Base-by-base conservation (phyloP, 1,140 invertebrate species). In the Leptestheria dahalacensis region DNA sequence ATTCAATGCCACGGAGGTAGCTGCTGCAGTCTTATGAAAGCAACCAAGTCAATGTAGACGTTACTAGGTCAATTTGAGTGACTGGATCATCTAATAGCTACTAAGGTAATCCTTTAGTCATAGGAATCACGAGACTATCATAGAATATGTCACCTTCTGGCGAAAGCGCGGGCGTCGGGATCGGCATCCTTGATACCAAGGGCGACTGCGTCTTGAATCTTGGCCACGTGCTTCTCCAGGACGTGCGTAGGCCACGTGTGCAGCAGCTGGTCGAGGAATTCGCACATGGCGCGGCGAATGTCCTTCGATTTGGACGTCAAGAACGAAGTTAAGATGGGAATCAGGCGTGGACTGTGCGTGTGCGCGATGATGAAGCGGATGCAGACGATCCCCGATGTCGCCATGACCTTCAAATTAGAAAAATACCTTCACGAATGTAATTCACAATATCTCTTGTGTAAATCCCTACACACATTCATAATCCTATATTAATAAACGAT, bases 111-210 rank as follows among this genome's bases (percentile, higher is more conserved):
- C n/a, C n/a, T n/a, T n/a, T n/a, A n/a, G n/a, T n/a, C n/a, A n/a
- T n/a, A n/a, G n/a, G n/a, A n/a, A 67, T n/a, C n/a, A n/a, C n/a
- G n/a, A n/a, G n/a, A n/a, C n/a, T n/a, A n/a, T n/a, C n/a, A n/a
- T n/a, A n/a, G n/a, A n/a, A n/a, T n/a, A n/a, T n/a, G n/a, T n/a
- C n/a, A 85, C 83, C 79, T 83, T 66, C 88, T 75, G 0, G 84
- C 83, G 65, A 77, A 77, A 1, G 77, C 79, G 67, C 94, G 75
- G 3, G 92, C 91, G 62, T 92, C 86, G 18, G 84, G 77, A 72
- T 97, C 93, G 0, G 94, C 91, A 78, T 98, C 95, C 4, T 82
- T 80, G 46, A 96, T 85, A 2, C 90, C 91, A 64, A 85, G 86
- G 66, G 88, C 88, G 3, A 98, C 83, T 0, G 85, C 82, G 61